Evolutionary conservation across 2,113 vertebrate genomes (phyloP), one percentile per base, ranked within the genome.

Genomic region (Oryzias melastigma): DNA sequence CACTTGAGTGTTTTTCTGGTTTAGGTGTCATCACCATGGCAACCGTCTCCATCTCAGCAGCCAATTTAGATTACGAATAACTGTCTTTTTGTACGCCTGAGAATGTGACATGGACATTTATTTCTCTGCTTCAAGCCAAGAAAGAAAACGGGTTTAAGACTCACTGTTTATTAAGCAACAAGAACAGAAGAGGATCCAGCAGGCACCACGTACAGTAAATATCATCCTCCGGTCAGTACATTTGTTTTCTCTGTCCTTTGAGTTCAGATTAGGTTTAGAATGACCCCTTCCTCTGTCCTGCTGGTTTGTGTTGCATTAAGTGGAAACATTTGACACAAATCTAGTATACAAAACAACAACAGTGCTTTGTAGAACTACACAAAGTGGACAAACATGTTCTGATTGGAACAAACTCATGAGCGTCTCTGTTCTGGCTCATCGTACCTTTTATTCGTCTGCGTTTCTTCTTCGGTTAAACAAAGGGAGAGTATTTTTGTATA

Each of bases 121-220:
- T 35, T 6, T 35, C 25, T 71, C 65, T 22, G 6, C 48, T 48
- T n/a, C 5, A 25, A 14, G 14, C 46, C 1, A 7, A 63, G 1
- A 61, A 17, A 43, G 48, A 40, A 41, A 22, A 13, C 17, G 8
- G 14, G 51, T 65, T 66, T 41, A 40, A 63, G 71, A 73, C 57
- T 77, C 56, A 71, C 62, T 0, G 48, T 89, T 89, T 88, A 88
- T 88, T 90, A 76, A 78, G 85, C 71, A 68, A 89, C 81, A 77
- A 86, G 85, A 74, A 73, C 80, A 75, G 66, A 85, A 81, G 71
- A 80, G 81, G 72, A 85, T 80, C 88, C 80, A 78, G 70, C 85
- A 89, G 90, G 82, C 88, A 90, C 79, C 84, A 84, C 78, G 78
- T 73, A 84, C 82, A 88, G 78, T 35, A 78, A 87, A 71, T 87